phyloP scores from a whole-genome alignment of 2,888 invertebrate genomes.

The Lagria hirta region DNA sequence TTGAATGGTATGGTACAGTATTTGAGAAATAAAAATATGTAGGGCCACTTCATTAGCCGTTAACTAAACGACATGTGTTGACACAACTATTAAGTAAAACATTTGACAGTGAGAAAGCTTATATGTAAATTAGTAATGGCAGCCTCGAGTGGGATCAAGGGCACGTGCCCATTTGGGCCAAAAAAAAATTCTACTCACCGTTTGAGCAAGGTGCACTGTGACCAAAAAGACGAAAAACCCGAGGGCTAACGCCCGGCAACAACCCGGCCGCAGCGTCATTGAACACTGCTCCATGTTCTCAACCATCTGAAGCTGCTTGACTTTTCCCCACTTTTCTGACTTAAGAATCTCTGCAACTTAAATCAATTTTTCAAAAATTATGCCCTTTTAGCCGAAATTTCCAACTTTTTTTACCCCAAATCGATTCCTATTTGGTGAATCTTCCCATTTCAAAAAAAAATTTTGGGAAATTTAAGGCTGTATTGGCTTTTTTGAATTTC shows the following conservation, averaged over 20 bases:
- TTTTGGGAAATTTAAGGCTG: too few species aligned
- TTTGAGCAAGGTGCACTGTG: conserved; percentile 39
- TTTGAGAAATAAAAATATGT: too few species aligned
- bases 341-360: too few species aligned
- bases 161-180: background rate
- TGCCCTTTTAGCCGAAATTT: too few species aligned
- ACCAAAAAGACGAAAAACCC: conserved; percentile 41
- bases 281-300: conserved; percentile 52
- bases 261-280: conserved; percentile 54
- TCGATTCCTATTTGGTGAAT: conserved; percentile 14
- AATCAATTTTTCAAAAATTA: too few species aligned
- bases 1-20: too few species aligned
- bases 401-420: conserved; percentile 6
- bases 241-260: conserved; percentile 51
- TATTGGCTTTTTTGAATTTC: too few species aligned
- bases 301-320: conserved; percentile 40
- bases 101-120: background rate
- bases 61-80: conserved; percentile 11
- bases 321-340: conserved; percentile 42
- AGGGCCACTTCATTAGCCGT: conserved; percentile 12
- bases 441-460: conserved; percentile 19
- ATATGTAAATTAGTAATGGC: conserved; percentile 1
- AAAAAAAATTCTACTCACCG: conserved; percentile 40
- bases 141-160: too few species aligned
- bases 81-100: conserved; percentile 13